Evolutionary conservation across 2,888 invertebrate species (phyloP).

Genomic region (Amiota minor): DNA sequence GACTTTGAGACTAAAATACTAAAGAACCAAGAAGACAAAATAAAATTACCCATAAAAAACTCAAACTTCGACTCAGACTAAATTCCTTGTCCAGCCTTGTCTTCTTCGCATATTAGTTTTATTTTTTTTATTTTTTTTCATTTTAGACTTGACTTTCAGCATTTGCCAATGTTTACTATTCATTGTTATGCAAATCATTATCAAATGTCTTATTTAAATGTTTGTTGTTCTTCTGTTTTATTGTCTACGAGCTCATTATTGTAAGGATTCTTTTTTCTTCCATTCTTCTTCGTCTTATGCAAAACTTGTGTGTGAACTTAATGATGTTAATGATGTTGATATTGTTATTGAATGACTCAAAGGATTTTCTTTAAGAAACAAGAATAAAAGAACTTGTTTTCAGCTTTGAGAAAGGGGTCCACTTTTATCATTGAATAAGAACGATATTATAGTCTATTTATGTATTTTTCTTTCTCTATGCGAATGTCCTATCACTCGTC

Average conservation of each 20-base stretch:
- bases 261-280: neutral
- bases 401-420: neutral
- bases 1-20: neutral
- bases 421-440: conserved; percentile 25
- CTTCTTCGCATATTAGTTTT: neutral
- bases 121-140: neutral
- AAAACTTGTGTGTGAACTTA: neutral
- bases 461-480: conserved; percentile 33
- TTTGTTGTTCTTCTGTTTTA: conserved; percentile 40
- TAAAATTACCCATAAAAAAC: neutral
- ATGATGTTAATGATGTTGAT: conserved; percentile 28
- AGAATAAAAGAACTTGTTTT: neutral
- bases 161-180: conserved; percentile 56
- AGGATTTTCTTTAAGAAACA: conserved; percentile 1
- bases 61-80: neutral
- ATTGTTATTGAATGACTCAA: conserved; percentile 28
- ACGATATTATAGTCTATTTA: too few relatives aligned
- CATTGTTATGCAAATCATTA: conserved; percentile 72
- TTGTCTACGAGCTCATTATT: conserved; percentile 18
- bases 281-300: neutral
- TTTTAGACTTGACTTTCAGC: conserved; percentile 8
- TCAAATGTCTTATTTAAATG: conserved; percentile 62
- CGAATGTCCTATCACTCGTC: conserved; percentile 37
- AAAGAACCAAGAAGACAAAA: neutral
- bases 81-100: too few relatives aligned